These are phyloP conservation scores for Sogatella furcifera DNA, from an alignment of 1,140 invertebrate species.

Conservation along the genomic window DNA sequence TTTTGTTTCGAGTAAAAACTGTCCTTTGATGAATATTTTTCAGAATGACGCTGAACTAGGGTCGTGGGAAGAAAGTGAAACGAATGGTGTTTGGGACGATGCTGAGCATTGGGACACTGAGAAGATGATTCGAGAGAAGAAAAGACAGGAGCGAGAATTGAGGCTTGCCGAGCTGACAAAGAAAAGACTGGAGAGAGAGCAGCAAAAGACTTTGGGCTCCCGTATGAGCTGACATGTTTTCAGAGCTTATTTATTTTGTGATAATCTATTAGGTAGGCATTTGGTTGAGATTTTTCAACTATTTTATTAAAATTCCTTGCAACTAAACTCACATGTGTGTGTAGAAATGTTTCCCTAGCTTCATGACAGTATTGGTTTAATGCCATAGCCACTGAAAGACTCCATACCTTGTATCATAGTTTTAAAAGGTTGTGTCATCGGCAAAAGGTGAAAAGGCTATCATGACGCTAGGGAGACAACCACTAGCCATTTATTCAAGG, in stretches of 20 bases:
- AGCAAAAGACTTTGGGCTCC: conserved; percentile 4
- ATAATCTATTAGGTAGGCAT: too few relatives aligned
- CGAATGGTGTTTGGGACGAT: conserved; percentile 8
- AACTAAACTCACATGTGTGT: too few relatives aligned
- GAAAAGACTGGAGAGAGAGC: conserved; percentile 11
- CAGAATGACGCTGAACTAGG: conserved; percentile 10
- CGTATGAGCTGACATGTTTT: not conserved
- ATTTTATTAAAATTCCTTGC: too few relatives aligned
- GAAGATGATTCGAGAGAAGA: conserved; percentile 8
- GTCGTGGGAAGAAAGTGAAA: conserved; percentile 15
- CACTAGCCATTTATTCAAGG: too few relatives aligned
- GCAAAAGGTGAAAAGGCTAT: too few relatives aligned
- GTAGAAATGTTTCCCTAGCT: too few relatives aligned
- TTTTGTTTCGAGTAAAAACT: not conserved
- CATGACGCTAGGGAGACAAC: too few relatives aligned
- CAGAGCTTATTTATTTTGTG: not conserved
- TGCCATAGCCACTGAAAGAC: too few relatives aligned
- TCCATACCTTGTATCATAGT: too few relatives aligned
- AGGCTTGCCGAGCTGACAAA: not conserved
- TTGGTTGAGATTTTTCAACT: too few relatives aligned
- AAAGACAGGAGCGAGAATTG: conserved; percentile 6
- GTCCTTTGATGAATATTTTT: not conserved
- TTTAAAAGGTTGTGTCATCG: too few relatives aligned
- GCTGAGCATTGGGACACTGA: conserved; percentile 12
- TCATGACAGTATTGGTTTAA: too few relatives aligned